Evolutionary conservation across 2,888 invertebrate species (phyloP), one percentile per base, ranked within the genome.

Genomic region (Dorcus parallelipipedus): DNA sequence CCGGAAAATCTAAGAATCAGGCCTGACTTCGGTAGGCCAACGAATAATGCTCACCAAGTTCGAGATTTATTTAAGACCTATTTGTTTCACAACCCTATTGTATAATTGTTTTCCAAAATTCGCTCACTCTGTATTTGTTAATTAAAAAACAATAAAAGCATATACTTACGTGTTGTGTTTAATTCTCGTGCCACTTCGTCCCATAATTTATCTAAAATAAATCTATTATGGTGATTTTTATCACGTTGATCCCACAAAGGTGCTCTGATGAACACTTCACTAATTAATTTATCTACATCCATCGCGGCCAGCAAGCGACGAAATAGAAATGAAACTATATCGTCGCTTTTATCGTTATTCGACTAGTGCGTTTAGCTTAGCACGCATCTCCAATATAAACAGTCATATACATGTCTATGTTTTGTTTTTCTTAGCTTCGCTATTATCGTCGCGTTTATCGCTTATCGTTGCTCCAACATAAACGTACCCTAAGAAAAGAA

Each of bases 201-300:
- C 54, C 54, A 54, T 49, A 54, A 49, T 49, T 54, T 54, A 20
- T 49, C 54, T 26, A 54, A 48, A 38, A 56, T 20, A 43, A 52
- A 56, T 52, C 56, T 52, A 17, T 52, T 56, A 33, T 55, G 56
- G 42, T 56, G 56, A 41, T 56, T 42, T 41, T 41, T 26, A 17
- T 56, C 42, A 42, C 8, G 39, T 42, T 56, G n/a, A 20, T 56
- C 43, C 56, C 56, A 56, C 33, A 56, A 56, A 40, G 42, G 6
- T 8, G 42, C n/a, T 33, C 49, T 54, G 4, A 49, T 20, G 38
- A 38, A 54, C 10, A n/a, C n/a, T n/a, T n/a, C n/a, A n/a, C n/a
- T n/a, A n/a, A n/a, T n/a, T n/a, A n/a, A n/a, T n/a, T n/a, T n/a
- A n/a, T n/a, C n/a, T n/a, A n/a, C n/a, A n/a, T n/a, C n/a, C n/a